Evolutionary conservation across 1,140 invertebrate species (phyloP).

Genomic region (Papilio helenus): DNA sequence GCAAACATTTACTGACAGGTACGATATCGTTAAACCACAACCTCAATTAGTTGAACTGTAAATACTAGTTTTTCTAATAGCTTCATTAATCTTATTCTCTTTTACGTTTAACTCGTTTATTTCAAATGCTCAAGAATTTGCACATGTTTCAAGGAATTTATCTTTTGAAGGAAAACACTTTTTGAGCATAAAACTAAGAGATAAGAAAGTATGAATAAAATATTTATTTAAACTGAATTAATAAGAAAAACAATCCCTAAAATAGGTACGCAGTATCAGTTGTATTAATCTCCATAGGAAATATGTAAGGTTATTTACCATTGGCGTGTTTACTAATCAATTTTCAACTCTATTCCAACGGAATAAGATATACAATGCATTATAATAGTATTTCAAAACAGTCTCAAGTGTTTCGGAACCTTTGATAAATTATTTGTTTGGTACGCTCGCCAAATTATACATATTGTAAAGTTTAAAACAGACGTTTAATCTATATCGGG

Average conservation of each 20-base stretch:
- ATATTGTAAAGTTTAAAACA: constrained; percentile 8
- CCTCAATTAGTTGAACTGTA: constrained; percentile 16
- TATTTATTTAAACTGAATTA: neutral
- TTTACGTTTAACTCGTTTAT: constrained; percentile 12
- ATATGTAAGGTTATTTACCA: neutral
- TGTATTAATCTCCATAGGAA: neutral
- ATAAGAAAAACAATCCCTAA: neutral
- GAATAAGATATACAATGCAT: neutral
- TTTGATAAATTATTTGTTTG: constrained; percentile 22
- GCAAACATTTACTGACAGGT: neutral
- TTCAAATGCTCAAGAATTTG: neutral
- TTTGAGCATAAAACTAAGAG: neutral
- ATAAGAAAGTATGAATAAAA: too few relatives aligned
- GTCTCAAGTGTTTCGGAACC: constrained; percentile 24
- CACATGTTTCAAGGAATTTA: neutral
- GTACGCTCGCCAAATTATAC: constrained; percentile 18
- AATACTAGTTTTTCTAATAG: neutral
- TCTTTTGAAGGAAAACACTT: neutral
- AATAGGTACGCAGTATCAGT: neutral
- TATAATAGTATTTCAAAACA: constrained; percentile 1
- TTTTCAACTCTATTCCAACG: neutral
- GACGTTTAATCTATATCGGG: constrained; percentile 19
- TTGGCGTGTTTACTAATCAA: neutral
- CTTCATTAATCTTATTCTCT: constrained; percentile 19
- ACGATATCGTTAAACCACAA: neutral